These are phyloP conservation scores for Ips typographus DNA, from an alignment of 1,140 invertebrate species.

Conservation along the genomic window DNA sequence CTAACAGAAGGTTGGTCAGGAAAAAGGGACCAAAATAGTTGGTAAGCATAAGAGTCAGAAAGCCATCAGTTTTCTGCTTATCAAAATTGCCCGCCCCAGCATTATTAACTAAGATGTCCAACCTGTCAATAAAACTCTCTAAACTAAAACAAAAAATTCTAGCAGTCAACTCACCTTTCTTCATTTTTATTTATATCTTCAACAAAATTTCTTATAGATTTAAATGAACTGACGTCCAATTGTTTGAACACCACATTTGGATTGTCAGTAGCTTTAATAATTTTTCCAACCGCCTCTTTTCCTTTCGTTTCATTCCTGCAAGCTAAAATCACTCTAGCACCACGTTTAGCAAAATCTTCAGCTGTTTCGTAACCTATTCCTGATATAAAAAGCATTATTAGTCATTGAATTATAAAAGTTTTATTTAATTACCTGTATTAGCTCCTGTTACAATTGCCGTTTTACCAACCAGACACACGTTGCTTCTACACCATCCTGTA, in stretches of 20 bases:
- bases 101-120: slow-evolving; percentile 62
- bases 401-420: not conserved
- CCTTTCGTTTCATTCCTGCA: slow-evolving; percentile 69
- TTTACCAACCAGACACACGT: slow-evolving; percentile 41
- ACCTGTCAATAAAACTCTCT: not conserved
- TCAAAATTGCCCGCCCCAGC: slow-evolving; percentile 49
- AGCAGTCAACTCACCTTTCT: slow-evolving; percentile 42
- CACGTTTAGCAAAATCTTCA: slow-evolving; percentile 63
- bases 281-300: slow-evolving; percentile 63
- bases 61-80: slow-evolving; percentile 51
- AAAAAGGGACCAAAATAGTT: slow-evolving; percentile 61
- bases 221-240: slow-evolving; percentile 62
- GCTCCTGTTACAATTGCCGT: slow-evolving; percentile 41
- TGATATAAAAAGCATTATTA: not conserved
- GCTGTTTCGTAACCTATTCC: slow-evolving; percentile 60
- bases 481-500: slow-evolving; percentile 38
- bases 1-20: slow-evolving; percentile 56
- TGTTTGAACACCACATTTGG: slow-evolving; percentile 60
- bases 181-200: slow-evolving; percentile 55
- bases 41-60: slow-evolving; percentile 55
- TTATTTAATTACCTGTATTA: slow-evolving; percentile 34
- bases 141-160: not conserved
- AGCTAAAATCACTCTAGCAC: slow-evolving; percentile 69
- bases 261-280: slow-evolving; percentile 55
- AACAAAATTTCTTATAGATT: slow-evolving; percentile 59